Conservation (phyloP, 1,140 invertebrate species). For the Bombus difficillimus region DNA sequence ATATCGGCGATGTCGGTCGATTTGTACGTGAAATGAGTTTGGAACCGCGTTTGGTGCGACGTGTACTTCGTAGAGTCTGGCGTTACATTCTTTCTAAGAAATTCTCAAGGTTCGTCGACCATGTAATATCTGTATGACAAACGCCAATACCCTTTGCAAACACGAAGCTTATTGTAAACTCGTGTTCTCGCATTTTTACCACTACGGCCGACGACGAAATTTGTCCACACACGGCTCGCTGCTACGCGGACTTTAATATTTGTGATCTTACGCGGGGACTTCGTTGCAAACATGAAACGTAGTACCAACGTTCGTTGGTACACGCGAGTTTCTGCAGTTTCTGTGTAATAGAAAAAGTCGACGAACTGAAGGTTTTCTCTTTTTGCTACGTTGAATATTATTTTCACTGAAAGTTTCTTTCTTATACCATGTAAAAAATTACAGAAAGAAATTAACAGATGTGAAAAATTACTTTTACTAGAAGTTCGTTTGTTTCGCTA, state of each 20-base stretch:
- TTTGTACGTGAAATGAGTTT: conserved; percentile 37
- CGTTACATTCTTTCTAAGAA: conserved; percentile 45
- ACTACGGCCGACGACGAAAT: conserved; percentile 14
- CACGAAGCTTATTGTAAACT: conserved; percentile 54
- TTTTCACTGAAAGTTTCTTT: too few species aligned
- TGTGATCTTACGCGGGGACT: neutral
- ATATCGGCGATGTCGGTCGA: neutral
- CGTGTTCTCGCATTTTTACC: conserved; percentile 42
- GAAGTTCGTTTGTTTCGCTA: too few species aligned
- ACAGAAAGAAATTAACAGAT: too few species aligned
- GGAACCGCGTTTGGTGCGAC: conserved; percentile 35
- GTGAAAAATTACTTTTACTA: too few species aligned
- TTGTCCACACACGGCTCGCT: neutral
- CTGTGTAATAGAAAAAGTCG: neutral
- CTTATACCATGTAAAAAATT: too few species aligned
- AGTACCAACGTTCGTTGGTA: too few species aligned
- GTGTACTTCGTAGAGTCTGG: conserved; percentile 1
- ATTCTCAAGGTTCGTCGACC: conserved; percentile 54
- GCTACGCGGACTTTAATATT: neutral
- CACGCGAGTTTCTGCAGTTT: neutral
- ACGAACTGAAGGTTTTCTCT: neutral
- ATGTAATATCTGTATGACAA: conserved; percentile 60
- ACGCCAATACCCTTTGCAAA: conserved; percentile 56
- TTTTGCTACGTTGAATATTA: neutral
- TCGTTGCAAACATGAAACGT: neutral